phyloP scores from a whole-genome alignment of 23 tunicate species.

The Diplosoma virens region DNA sequence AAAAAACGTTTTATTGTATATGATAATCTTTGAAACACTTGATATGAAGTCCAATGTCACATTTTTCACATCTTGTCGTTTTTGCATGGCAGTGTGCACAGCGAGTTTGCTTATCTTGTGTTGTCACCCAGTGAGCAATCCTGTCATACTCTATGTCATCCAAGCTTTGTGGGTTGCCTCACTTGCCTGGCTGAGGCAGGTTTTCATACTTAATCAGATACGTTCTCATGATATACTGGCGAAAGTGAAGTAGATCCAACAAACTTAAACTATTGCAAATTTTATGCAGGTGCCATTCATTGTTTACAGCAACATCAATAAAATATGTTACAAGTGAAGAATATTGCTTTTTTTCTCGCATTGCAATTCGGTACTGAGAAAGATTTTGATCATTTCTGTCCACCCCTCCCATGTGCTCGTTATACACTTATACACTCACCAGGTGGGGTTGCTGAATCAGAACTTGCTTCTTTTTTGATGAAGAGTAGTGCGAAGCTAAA shows the following conservation, averaged over 20 bases:
- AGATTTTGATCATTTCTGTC: constrained; percentile 22
- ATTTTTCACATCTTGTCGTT: constrained; percentile 26
- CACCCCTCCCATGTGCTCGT: constrained; percentile 8
- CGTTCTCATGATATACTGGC: not conserved
- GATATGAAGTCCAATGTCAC: constrained; percentile 15
- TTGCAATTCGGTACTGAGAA: constrained; percentile 14
- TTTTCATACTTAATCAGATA: constrained; percentile 1
- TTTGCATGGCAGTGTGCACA: constrained; percentile 26
- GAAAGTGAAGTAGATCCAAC: constrained; percentile 16
- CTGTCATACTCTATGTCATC: not conserved
- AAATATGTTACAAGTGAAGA: not conserved
- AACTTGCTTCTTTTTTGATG: constrained; percentile 15
- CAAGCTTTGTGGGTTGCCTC: constrained; percentile 1
- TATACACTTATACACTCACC: constrained; percentile 9
- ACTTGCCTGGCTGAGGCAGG: constrained; percentile 6
- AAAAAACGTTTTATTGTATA: too few relatives aligned
- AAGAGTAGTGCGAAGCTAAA: not conserved
- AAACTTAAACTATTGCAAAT: not conserved
- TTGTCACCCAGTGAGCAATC: constrained; percentile 1
- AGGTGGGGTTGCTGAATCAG: not conserved
- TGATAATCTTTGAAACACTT: constrained; percentile 16
- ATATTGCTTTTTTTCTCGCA: constrained; percentile 13
- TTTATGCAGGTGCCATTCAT: constrained; percentile 12
- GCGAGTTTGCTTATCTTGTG: constrained; percentile 18
- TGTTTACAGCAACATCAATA: constrained; percentile 10